Percentiles rank a stretch among this genome's conserved stretches.
Evolutionary conservation across 2,888 invertebrate species (phyloP).

Genomic region (Mantis religiosa): DNA sequence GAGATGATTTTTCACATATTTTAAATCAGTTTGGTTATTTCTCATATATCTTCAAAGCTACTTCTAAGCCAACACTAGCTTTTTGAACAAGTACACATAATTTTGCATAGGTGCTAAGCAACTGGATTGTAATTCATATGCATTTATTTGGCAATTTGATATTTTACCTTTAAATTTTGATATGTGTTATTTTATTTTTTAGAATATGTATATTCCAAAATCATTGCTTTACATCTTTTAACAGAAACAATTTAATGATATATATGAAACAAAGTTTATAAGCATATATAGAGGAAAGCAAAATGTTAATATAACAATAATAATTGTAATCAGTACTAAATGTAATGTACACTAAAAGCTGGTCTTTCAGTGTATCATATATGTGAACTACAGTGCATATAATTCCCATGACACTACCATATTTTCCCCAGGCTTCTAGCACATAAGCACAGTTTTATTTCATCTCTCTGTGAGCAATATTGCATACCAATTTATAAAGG

Average conservation of each 20-base stretch:
- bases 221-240: background rate
- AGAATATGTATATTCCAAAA: background rate
- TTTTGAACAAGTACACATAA: background rate
- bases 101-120: background rate
- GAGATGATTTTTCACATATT: no score
- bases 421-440: background rate
- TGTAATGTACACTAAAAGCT: background rate
- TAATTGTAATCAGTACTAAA: background rate
- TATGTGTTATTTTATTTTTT: background rate
- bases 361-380: background rate
- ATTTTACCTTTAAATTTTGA: background rate
- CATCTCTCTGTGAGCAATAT: background rate
- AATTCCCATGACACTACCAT: background rate
- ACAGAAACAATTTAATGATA: background rate
- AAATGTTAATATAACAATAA: background rate
- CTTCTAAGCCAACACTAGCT: background rate
- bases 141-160: background rate
- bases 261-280: background rate
- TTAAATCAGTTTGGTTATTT: no score
- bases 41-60: no score
- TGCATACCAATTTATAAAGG: background rate
- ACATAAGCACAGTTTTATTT: background rate
- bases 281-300: background rate
- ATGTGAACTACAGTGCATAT: background rate
- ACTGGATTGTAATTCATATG: background rate